These are phyloP conservation scores for Sinocyclocheilus maitianheensis DNA, from an alignment of 2,113 vertebrate genomes.

Conservation along the genomic window DNA sequence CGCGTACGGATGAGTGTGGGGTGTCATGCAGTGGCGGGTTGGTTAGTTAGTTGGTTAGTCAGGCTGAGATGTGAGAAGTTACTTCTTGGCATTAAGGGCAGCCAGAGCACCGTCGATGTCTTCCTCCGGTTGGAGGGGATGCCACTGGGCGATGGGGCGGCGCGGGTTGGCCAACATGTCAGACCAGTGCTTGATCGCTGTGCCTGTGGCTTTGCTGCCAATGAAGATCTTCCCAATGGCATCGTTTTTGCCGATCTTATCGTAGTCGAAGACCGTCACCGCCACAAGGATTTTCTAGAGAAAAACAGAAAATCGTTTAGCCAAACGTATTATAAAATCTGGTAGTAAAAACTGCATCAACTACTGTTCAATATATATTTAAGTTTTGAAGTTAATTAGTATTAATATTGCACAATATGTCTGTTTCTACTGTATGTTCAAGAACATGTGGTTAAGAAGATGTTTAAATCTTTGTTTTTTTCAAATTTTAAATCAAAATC, in stretches of 20 bases:
- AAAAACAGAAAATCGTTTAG: neutral
- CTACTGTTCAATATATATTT: too few species aligned
- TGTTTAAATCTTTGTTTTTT: neutral
- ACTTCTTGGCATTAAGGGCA: slow-evolving; percentile 90
- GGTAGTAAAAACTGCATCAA: neutral
- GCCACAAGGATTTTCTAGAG: slow-evolving; percentile 94
- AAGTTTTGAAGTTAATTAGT: neutral
- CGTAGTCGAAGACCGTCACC: slow-evolving; percentile 97
- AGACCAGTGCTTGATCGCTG: slow-evolving; percentile 95
- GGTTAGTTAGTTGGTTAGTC: slow-evolving; percentile 65
- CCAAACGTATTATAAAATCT: neutral
- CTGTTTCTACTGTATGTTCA: neutral
- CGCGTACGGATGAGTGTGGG: slow-evolving; percentile 62
- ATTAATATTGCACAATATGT: neutral
- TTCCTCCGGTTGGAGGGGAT: slow-evolving; percentile 92
- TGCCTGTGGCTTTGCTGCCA: slow-evolving; percentile 86
- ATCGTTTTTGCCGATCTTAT: slow-evolving; percentile 98
- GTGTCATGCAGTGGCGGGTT: slow-evolving; percentile 77
- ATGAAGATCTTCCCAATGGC: slow-evolving; percentile 98
- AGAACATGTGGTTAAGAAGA: neutral
- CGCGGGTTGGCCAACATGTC: slow-evolving; percentile 98
- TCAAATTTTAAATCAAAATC: neutral
- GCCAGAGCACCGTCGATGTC: slow-evolving; percentile 87
- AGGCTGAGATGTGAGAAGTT: slow-evolving; percentile 64
- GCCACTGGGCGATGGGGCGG: slow-evolving; percentile 97